A percentile compares a stretch with the other conserved stretches of the same genome.
phyloP scores from a whole-genome alignment of 2,113 vertebrate species.

The Stigmatopora argus region DNA sequence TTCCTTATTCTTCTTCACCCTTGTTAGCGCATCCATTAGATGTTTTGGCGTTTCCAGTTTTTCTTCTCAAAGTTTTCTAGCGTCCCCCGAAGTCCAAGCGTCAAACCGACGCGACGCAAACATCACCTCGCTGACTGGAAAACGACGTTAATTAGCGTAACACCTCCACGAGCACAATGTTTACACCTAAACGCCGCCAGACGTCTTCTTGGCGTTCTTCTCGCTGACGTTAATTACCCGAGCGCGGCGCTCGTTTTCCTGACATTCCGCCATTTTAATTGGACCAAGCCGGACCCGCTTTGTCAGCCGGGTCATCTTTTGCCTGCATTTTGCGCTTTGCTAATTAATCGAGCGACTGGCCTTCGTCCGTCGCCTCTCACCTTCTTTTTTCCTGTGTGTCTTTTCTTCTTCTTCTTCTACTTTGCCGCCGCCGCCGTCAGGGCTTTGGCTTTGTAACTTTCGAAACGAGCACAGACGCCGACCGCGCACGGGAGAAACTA shows the following conservation, averaged over 20 bases:
- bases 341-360: conserved; percentile 65
- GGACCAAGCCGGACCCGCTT: conserved; percentile 50
- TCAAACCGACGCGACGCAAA: neutral
- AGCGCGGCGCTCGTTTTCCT: conserved; percentile 39
- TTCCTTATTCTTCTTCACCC: neutral
- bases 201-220: neutral
- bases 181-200: neutral
- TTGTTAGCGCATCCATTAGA: neutral
- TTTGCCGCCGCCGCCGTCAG: conserved; percentile 44
- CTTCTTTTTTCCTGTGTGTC: conserved; percentile 20
- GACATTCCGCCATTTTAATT: conserved; percentile 59
- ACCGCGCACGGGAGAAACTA: conserved; percentile 98
- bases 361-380: conserved; percentile 32
- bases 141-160: neutral
- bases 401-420: conserved; percentile 32
- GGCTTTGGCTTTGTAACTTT: conserved; percentile 94
- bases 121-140: neutral
- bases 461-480: conserved; percentile 96
- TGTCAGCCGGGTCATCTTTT: conserved; percentile 44
- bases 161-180: neutral
- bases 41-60: neutral
- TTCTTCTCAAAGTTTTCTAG: neutral
- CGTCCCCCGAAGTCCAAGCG: neutral
- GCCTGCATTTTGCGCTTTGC: conserved; percentile 48
- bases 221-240: conserved; percentile 45